phyloP scores from a whole-genome alignment of 2,797 vertebrate genomes.

The Mus caroli region DNA sequence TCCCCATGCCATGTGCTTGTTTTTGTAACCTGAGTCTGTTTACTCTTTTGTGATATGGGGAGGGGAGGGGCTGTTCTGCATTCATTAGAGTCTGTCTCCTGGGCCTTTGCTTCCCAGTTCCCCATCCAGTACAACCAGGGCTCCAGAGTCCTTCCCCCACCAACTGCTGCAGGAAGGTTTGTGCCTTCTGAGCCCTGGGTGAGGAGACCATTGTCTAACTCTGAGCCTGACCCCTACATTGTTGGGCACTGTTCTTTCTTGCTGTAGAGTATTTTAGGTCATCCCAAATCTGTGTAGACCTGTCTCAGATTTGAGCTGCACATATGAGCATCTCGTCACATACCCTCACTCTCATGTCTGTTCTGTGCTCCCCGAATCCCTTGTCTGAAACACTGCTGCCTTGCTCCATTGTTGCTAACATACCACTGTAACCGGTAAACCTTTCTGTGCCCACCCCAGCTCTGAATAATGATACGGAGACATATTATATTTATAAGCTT shows the following conservation, averaged over 20 bases:
- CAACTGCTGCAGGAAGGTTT: not conserved
- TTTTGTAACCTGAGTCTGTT: not conserved
- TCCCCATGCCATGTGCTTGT: not conserved
- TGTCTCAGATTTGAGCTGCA: not conserved
- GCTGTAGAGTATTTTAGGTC: not conserved
- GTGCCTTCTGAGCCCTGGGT: not conserved
- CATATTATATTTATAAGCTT: not conserved
- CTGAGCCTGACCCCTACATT: not conserved
- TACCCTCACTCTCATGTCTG: accelerated
- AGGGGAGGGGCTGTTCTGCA: not conserved
- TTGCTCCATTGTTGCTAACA: not conserved
- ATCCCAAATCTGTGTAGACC: not conserved
- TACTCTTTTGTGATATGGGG: not conserved
- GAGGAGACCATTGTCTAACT: not conserved
- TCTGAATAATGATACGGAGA: not conserved
- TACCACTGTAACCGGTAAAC: not conserved
- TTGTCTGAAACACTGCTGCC: not conserved
- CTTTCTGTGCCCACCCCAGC: not conserved
- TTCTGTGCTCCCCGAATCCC: not conserved
- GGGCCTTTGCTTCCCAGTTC: not conserved
- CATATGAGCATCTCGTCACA: not conserved
- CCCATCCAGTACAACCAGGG: not conserved
- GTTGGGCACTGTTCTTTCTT: not conserved
- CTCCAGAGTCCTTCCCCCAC: not conserved
- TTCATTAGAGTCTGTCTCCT: not conserved